A percentile compares a stretch with the other conserved stretches of the same genome.
Evolutionary conservation across 2,888 invertebrate genomes (phyloP).

Genomic region (Marasmarcha lunaedactyla): DNA sequence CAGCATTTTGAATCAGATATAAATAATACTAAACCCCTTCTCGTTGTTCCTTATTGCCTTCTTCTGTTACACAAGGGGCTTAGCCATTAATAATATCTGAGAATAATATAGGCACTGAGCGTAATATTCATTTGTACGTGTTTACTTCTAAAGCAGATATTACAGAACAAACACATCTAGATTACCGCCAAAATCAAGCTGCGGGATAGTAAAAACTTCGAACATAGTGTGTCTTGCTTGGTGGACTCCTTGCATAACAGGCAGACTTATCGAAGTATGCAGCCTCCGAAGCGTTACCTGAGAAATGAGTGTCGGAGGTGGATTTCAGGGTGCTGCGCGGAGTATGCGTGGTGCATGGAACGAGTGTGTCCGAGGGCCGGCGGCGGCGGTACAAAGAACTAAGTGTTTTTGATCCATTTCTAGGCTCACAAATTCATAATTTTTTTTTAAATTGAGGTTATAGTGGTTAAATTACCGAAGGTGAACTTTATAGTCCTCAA

Average conservation of each 20-base stretch:
- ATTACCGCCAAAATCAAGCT: too few species aligned
- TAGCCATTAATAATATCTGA: too few species aligned
- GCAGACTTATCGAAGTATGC: conserved; percentile 5
- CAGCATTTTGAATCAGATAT: too few species aligned
- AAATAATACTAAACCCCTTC: too few species aligned
- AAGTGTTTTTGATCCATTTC: conserved; percentile 10
- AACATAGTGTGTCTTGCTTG: background rate
- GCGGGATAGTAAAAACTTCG: background rate
- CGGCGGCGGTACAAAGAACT: conserved; percentile 10
- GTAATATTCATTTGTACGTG: too few species aligned
- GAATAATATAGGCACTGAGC: too few species aligned
- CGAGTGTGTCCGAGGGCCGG: conserved; percentile 15
- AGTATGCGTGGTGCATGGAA: conserved; percentile 22
- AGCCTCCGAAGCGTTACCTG: conserved; percentile 19
- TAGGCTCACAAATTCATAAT: background rate
- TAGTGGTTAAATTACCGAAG: background rate
- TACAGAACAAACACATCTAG: too few species aligned
- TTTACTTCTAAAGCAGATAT: too few species aligned
- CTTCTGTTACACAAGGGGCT: too few species aligned
- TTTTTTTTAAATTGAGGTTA: background rate
- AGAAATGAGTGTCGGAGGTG: conserved; percentile 24
- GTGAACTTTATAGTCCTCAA: too few species aligned
- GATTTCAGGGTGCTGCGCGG: conserved; percentile 21
- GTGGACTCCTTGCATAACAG: background rate
- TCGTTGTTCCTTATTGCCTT: too few species aligned